Evolutionary conservation across 2,888 invertebrate species (phyloP), one percentile per base, ranked within the genome.

Genomic region (Pheosia tremula): DNA sequence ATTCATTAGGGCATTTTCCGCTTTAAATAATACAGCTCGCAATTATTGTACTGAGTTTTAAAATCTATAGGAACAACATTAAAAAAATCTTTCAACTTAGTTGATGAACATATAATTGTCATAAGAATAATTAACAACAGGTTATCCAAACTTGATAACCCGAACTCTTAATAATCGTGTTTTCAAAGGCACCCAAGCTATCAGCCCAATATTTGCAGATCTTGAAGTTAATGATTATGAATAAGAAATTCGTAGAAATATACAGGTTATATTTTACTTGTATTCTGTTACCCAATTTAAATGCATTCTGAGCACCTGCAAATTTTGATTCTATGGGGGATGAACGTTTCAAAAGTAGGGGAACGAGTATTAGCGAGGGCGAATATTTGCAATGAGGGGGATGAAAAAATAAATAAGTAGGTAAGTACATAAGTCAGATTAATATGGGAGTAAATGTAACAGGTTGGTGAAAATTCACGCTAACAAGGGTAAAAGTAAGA

Each of bases 71-170:
- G 24, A 24, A 24, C 24, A 24, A 24, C 24, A 24, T 24, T 24
- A 24, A 24, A 24, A 24, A 24, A 24, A 24, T 1, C 24, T 24
- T 24, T 24, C 24, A 24, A 24, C 24, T 58, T 9, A 13, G 43
- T 43, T 43, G 4, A 43, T 43, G 43, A 41, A 41, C 6, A 41
- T 43, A 43, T 43, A 9, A 43, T 9, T 43, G 8, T 43, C 43
- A 8, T 43, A 43, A 9, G 1, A 9, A 43, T 8, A 43, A 43
- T 9, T 43, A 1, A 47, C 47, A 47, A 9, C 52, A 58, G 72
- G 72, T 74, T 74, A 74, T 74, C 70, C 61, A 7, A 41, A 60
- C 36, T 5, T n/a, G 75, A 75, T 75, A 75, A 70, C 72, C 65
- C 49, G 54, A 47, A 60, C 58, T 55, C 67, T 74, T 67, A 24